phyloP scores from a whole-genome alignment of 2,888 invertebrate species.

The Ormia ochracea region DNA sequence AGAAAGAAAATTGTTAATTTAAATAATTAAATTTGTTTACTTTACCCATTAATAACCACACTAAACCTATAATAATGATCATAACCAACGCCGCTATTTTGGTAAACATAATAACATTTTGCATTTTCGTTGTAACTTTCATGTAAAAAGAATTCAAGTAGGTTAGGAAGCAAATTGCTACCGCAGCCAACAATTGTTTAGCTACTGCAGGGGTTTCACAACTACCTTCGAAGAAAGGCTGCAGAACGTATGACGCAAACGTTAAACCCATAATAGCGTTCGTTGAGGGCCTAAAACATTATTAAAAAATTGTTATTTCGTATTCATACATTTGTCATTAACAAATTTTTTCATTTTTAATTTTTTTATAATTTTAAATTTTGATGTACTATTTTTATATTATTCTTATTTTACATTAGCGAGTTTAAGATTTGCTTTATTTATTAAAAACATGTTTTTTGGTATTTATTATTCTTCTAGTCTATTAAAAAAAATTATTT shows the following conservation, averaged over 20 bases:
- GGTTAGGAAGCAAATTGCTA: conserved; percentile 90
- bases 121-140: conserved; percentile 89
- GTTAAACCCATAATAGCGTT: conserved; percentile 98
- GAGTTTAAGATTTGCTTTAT: too few species aligned
- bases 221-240: conserved; percentile 87
- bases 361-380: too few species aligned
- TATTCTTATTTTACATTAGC: too few species aligned
- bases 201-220: conserved; percentile 85
- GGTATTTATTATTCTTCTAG: too few species aligned
- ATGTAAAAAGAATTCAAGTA: conserved; percentile 94
- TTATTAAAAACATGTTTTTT: too few species aligned
- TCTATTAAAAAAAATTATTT: too few species aligned
- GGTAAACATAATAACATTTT: conserved; percentile 94
- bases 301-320: too few species aligned
- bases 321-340: too few species aligned
- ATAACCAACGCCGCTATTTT: conserved; percentile 90
- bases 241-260: conserved; percentile 93
- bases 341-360: too few species aligned
- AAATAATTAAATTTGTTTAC: background rate
- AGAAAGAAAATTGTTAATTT: background rate
- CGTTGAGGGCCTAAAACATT: conserved; percentile 90
- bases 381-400: too few species aligned
- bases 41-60: conserved; percentile 84
- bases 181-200: conserved; percentile 86
- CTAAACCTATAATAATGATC: conserved; percentile 88